Conservation (phyloP, 1,140 invertebrate species). For the Drosophila prosaltans region DNA sequence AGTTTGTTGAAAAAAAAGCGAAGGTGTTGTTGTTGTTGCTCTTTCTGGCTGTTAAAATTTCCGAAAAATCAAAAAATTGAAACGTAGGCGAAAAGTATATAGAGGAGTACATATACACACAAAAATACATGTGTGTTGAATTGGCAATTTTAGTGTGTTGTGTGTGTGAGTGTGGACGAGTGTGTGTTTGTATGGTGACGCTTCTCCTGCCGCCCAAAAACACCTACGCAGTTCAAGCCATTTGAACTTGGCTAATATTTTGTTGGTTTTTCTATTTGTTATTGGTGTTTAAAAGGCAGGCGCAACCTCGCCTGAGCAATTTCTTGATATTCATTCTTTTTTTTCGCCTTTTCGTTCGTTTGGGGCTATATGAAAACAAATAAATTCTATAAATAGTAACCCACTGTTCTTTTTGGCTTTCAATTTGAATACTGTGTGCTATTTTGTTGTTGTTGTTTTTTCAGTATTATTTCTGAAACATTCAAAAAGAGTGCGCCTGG, state of each 20-base stretch:
- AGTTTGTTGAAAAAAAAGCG: slow-evolving; percentile 68
- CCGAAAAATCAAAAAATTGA: slow-evolving; percentile 67
- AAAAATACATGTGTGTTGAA: slow-evolving; percentile 37
- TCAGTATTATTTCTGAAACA: slow-evolving; percentile 41
- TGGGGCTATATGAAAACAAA: slow-evolving; percentile 73
- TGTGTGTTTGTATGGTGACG: slow-evolving; percentile 28
- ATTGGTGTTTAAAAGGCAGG: slow-evolving; percentile 2
- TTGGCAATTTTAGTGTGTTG: slow-evolving; percentile 60
- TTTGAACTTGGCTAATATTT: slow-evolving; percentile 74
- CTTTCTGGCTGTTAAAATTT: slow-evolving; percentile 59
- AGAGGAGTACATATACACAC: background rate
- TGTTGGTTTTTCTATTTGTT: background rate
- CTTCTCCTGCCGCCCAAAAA: slow-evolving; percentile 30
- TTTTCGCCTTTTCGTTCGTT: background rate
- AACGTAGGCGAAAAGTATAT: slow-evolving; percentile 73
- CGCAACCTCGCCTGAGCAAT: slow-evolving; percentile 33
- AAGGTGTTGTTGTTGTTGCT: slow-evolving; percentile 70
- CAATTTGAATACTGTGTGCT: slow-evolving; percentile 64
- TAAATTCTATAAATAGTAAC: slow-evolving; percentile 78
- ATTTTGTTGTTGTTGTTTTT: slow-evolving; percentile 13
- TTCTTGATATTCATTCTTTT: slow-evolving; percentile 15
- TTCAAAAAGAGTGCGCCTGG: slow-evolving; percentile 42
- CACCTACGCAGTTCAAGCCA: slow-evolving; percentile 56
- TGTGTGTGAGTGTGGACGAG: slow-evolving; percentile 4
- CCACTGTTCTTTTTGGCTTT: slow-evolving; percentile 71